Conservation (phyloP, 2,797 vertebrate genomes). For the Anomalospiza imberbis region DNA sequence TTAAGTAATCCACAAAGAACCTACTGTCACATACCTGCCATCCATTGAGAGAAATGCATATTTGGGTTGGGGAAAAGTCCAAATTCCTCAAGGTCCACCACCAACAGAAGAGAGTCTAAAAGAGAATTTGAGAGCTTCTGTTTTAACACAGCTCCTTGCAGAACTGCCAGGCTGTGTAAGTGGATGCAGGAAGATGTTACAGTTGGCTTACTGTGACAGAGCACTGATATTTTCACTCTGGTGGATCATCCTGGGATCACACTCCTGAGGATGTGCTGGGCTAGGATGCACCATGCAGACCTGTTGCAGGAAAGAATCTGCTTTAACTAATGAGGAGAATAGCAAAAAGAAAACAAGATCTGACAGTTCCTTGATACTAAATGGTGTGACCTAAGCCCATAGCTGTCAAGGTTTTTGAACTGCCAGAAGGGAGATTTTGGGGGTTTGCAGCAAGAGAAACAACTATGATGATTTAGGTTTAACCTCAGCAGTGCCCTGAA, state of each 20-base stretch:
- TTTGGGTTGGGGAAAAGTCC: background rate
- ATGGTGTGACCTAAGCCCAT: conserved; percentile 50
- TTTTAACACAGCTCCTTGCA: conserved; percentile 3
- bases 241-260: conserved; percentile 46
- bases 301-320: background rate
- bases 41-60: background rate
- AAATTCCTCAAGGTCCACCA: background rate
- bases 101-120: background rate
- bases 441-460: conserved; percentile 18
- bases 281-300: background rate
- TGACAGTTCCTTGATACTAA: conserved; percentile 64
- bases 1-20: background rate
- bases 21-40: background rate
- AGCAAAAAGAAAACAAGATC: conserved; percentile 45
- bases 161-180: conserved; percentile 49
- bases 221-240: conserved; percentile 1
- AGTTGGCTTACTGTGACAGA: conserved; percentile 34
- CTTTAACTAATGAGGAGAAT: conserved; percentile 65
- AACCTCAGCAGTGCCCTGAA: conserved; percentile 31
- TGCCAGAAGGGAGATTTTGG: conserved; percentile 55
- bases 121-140: background rate
- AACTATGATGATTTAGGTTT: conserved; percentile 57
- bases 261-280: background rate
- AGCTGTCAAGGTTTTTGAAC: conserved; percentile 39
- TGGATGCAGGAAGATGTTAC: conserved; percentile 44